phyloP scores from a whole-genome alignment of 2,797 vertebrate species.

The Acipenser oxyrinchus region DNA sequence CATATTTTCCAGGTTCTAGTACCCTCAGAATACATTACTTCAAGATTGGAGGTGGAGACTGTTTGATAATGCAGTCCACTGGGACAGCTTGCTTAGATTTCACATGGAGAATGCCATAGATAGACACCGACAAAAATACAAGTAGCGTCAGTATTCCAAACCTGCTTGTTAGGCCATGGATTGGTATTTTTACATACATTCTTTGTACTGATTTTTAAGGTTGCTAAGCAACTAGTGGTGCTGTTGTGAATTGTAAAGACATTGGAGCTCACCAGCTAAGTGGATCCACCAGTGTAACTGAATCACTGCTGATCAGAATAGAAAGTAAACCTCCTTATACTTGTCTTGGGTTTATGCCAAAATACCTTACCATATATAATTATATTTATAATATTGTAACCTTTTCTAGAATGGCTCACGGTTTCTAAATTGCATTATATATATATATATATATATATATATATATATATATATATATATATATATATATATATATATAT shows the following conservation, averaged over 20 bases:
- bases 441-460: no score
- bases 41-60: no score
- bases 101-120: background rate
- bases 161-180: constrained; percentile 16
- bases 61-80: background rate
- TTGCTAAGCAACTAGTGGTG: constrained; percentile 43
- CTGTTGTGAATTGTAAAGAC: constrained; percentile 29
- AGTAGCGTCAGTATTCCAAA: background rate
- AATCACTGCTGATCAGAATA: constrained; percentile 14
- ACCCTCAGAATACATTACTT: no score
- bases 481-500: no score
- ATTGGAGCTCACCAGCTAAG: constrained; percentile 19
- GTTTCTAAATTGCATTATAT: no score
- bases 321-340: background rate
- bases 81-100: no score
- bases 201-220: constrained; percentile 31
- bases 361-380: no score
- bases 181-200: constrained; percentile 24
- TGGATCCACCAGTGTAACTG: constrained; percentile 13
- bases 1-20: no score
- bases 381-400: no score
- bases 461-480: no score
- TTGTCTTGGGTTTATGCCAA: no score
- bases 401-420: no score
- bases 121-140: background rate